Conservation (phyloP, 2,888 invertebrate genomes). For the Cephus rjabovi region DNA sequence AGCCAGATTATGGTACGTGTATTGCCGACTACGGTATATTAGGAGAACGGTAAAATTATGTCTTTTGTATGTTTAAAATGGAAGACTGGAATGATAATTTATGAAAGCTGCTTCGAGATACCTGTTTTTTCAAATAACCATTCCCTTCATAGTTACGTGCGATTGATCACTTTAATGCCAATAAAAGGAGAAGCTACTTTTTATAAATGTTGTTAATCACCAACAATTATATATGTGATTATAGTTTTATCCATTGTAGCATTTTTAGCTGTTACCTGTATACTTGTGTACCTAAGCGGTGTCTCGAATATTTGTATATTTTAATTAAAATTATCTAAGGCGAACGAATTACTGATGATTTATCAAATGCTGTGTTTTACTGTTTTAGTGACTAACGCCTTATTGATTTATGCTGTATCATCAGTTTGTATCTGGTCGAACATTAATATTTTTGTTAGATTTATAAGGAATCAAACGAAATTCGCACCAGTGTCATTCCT, state of each 20-base stretch:
- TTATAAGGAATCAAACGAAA: neutral
- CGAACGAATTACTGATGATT: neutral
- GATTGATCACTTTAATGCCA: conserved; percentile 30
- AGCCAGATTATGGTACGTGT: neutral
- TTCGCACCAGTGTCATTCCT: neutral
- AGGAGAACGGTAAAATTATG: neutral
- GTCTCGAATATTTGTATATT: conserved; percentile 9
- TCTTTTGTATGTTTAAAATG: neutral
- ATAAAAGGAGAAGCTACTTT: conserved; percentile 35
- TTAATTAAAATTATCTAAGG: neutral
- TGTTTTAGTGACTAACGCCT: neutral
- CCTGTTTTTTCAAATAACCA: neutral
- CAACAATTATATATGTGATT: neutral
- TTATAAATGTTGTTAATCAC: conserved; percentile 28
- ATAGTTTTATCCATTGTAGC: neutral
- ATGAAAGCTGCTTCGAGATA: conserved; percentile 28
- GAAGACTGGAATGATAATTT: conserved; percentile 3
- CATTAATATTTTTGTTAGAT: neutral
- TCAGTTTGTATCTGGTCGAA: neutral
- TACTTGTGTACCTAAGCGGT: conserved; percentile 36
- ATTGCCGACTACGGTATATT: neutral
- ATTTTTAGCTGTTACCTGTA: conserved; percentile 31
- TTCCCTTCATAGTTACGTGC: conserved; percentile 14
- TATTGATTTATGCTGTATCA: conserved; percentile 3
- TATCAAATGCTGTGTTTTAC: neutral